Evolutionary conservation across 2,888 invertebrate species (phyloP), one percentile per base, ranked within the genome.

Genomic region (Belgica antarctica): DNA sequence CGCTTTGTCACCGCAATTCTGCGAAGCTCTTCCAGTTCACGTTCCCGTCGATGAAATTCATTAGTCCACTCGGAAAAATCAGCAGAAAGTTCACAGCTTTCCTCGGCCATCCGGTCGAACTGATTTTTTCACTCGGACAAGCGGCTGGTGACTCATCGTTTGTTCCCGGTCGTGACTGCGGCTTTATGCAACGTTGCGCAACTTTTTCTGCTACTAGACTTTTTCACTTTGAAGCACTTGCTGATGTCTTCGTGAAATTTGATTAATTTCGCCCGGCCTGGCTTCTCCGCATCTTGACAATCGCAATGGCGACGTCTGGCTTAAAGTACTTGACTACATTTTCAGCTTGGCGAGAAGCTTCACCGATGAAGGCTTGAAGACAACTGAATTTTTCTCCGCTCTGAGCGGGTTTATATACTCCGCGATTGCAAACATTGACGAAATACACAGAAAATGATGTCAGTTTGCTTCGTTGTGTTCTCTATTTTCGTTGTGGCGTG

Each of bases 381-480:
- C 52, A 22, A 52, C 52, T 52, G 52, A 52, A 52, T 19, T 52
- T 19, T 52, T 22, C 17, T 10, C 22, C 52, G 22, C 52, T 52
- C 52, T 2, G 2, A 2, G 17, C 5, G 52, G 19, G 5, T 52
- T n/a, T 52, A 22, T 52, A 52, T 52, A 22, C 52, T 52, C 52
- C 22, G 17, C 22, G 2, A 2, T 52, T 52, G 17, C 41, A n/a
- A 3, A 4, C 15, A 3, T n/a, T 41, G 10, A 12, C 15, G 41
- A 41, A 41, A 41, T 41, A 41, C 41, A 12, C 12, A 12, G 52
- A 52, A 8, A 22, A 52, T 52, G 52, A 46, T n/a, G 34, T 31
- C 34, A 31, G 5, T 31, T 31, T 31, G 7, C 34, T 31, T 5
- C 34, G 34, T 31, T 31, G 34, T 8, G 34, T 31, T 31, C 12